phyloP scores from a whole-genome alignment of 2,113 vertebrate species.

The Ictalurus punctatus region DNA sequence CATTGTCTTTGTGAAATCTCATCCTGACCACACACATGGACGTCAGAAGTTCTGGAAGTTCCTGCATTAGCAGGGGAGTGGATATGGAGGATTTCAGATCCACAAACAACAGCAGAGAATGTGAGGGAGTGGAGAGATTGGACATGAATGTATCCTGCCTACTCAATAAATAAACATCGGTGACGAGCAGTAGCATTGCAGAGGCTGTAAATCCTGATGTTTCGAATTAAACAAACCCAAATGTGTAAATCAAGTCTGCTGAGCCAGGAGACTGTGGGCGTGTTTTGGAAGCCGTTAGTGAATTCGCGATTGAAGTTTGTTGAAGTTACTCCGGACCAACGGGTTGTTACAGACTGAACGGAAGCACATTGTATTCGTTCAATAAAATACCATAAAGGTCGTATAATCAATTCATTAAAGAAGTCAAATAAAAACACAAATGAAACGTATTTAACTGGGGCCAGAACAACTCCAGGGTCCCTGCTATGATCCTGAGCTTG shows the following conservation, averaged over 20 bases:
- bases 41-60: slow-evolving; percentile 26
- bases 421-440: background rate
- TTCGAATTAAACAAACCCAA: background rate
- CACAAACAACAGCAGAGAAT: background rate
- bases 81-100: slow-evolving; percentile 9
- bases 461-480: background rate
- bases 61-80: background rate
- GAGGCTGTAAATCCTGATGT: background rate
- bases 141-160: slow-evolving; percentile 5
- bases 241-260: background rate
- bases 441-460: background rate
- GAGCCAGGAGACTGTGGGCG: background rate
- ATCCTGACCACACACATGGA: slow-evolving; percentile 44
- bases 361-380: too few relatives aligned
- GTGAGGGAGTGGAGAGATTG: slow-evolving; percentile 26
- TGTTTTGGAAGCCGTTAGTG: background rate
- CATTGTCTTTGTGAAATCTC: slow-evolving; percentile 30
- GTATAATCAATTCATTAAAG: background rate
- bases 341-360: background rate
- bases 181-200: background rate
- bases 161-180: background rate
- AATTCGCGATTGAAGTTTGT: background rate
- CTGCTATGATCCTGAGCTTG: background rate
- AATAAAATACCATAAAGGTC: background rate
- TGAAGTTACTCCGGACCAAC: background rate